phyloP scores from a whole-genome alignment of 2,113 vertebrate genomes.

The Petroica traversi region DNA sequence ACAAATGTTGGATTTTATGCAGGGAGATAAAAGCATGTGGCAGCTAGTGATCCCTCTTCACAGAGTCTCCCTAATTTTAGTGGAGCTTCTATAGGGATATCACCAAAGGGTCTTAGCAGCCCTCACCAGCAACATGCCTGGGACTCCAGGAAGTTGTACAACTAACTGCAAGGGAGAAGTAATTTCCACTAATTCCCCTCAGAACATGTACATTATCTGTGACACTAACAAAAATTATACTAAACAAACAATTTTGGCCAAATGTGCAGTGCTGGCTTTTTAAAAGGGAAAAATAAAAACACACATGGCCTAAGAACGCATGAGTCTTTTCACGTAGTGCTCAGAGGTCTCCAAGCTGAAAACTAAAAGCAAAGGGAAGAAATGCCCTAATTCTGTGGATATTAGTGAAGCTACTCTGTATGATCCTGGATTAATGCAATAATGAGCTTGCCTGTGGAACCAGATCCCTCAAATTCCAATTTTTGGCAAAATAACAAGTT shows the following conservation, averaged over 20 bases:
- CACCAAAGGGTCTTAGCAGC: neutral
- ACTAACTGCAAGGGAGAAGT: neutral
- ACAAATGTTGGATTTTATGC: slow-evolving; percentile 27
- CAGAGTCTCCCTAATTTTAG: neutral
- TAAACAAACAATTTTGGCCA: neutral
- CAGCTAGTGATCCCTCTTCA: neutral
- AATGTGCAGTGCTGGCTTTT: neutral
- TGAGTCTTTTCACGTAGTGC: neutral
- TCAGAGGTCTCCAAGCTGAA: neutral
- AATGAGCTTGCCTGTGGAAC: neutral
- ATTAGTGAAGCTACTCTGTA: neutral
- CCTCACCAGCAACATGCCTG: neutral
- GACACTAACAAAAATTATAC: neutral
- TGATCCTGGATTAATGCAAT: slow-evolving; percentile 21
- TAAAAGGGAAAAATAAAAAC: neutral
- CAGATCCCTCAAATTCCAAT: neutral
- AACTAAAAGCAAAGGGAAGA: neutral
- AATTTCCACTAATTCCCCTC: neutral
- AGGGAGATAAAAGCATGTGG: neutral
- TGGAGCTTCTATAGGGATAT: neutral
- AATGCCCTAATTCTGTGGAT: neutral
- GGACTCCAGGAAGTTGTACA: neutral
- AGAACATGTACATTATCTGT: neutral
- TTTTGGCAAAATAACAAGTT: neutral
- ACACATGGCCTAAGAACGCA: neutral